Evolutionary conservation across 2,113 vertebrate genomes (phyloP).

Genomic region (Leucopsar rothschildi): DNA sequence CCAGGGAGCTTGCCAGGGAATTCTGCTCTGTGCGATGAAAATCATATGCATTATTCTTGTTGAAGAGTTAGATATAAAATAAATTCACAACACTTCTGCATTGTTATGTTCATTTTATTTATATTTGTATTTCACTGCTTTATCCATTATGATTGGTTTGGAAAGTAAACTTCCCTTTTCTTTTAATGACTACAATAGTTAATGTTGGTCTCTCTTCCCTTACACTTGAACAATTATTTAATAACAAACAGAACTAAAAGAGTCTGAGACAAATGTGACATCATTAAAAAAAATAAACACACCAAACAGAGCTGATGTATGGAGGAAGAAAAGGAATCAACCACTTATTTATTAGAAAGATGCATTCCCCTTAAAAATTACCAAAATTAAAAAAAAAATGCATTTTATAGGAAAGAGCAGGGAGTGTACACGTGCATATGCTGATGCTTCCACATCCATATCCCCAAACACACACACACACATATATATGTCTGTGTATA

Average conservation of each 20-base stretch:
- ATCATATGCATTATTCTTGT: neutral
- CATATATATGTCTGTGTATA: fast-evolving
- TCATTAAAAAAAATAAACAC: neutral
- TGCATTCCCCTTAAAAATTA: neutral
- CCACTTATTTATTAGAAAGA: conserved; percentile 21
- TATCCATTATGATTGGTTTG: neutral
- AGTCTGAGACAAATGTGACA: neutral
- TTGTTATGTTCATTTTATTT: conserved; percentile 54
- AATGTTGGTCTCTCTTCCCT: neutral
- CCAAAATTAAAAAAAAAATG: neutral
- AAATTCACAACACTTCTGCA: neutral
- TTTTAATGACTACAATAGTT: conserved; percentile 34
- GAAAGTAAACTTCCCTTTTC: conserved; percentile 32
- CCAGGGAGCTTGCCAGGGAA: neutral
- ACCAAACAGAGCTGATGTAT: neutral
- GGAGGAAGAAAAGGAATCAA: neutral
- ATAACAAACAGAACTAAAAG: conserved; percentile 39
- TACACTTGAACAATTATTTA: neutral
- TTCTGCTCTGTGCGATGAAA: neutral
- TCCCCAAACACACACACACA: neutral
- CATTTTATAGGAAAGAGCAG: neutral
- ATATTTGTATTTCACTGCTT: neutral
- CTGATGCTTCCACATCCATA: neutral
- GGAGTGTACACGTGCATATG: neutral
- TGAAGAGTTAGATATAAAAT: neutral